These are phyloP conservation scores for Drosophila niveifrons DNA, from an alignment of 2,888 invertebrate species.

Conservation along the genomic window DNA sequence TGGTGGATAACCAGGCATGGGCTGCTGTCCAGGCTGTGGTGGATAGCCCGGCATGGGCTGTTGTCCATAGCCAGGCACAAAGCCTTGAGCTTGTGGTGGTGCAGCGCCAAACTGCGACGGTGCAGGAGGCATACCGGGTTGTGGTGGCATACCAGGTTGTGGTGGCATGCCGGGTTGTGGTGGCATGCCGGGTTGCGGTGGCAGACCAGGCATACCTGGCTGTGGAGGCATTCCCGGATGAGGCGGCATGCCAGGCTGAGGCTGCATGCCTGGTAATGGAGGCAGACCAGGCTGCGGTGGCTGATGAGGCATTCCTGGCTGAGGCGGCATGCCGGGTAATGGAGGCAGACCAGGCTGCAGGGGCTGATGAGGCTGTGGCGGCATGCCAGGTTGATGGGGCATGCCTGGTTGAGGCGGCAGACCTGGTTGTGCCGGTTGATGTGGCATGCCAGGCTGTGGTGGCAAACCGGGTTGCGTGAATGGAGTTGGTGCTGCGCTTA, in stretches of 20 bases:
- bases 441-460: constrained; percentile 2
- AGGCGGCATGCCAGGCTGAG: not conserved
- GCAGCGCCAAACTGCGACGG: constrained; percentile 43
- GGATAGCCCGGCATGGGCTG: constrained; percentile 47
- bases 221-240: not conserved
- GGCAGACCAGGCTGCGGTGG: not conserved
- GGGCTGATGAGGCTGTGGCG: constrained; percentile 19
- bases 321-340: constrained; percentile 7
- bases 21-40: constrained; percentile 69
- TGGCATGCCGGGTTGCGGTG: not conserved
- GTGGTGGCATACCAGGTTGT: constrained; percentile 7
- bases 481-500: constrained; percentile 10
- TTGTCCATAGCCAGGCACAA: constrained; percentile 54
- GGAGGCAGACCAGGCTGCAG: constrained; percentile 17
- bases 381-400: constrained; percentile 11
- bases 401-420: constrained; percentile 4
- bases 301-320: not conserved
- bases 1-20: constrained; percentile 68
- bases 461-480: constrained; percentile 28
- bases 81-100: constrained; percentile 48
- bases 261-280: constrained; percentile 3
- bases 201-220: not conserved
- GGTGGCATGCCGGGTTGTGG: not conserved
- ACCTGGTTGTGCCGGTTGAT: constrained; percentile 1
- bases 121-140: constrained; percentile 1